Evolutionary conservation across 35 echinoderm and acorn worm genomes (phyloP).

Genomic region (Chiridota heheva): DNA sequence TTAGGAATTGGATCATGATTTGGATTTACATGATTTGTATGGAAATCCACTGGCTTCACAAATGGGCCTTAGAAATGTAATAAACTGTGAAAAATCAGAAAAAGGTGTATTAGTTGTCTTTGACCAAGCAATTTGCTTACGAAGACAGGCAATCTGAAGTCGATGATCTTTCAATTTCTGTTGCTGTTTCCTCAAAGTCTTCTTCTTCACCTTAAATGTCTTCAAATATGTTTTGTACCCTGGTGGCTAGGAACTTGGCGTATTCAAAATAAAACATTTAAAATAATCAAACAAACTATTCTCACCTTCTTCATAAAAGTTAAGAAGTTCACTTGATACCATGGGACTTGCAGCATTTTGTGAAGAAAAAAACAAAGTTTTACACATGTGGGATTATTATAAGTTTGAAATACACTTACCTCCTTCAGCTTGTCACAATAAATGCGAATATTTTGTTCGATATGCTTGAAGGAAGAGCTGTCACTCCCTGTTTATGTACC

Average conservation of each 20-base stretch:
- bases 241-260: neutral
- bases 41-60: conserved; percentile 31
- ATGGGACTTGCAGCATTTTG: neutral
- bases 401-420: neutral
- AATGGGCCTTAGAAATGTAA: conserved; percentile 36
- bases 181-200: neutral
- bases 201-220: conserved; percentile 3
- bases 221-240: neutral
- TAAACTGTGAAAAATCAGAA: conserved; percentile 22
- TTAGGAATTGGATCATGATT: conserved; percentile 12
- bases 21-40: conserved; percentile 22
- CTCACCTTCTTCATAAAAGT: conserved; percentile 22
- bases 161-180: conserved; percentile 37
- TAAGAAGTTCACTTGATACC: conserved; percentile 2
- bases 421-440: neutral
- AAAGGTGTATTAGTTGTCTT: conserved; percentile 10
- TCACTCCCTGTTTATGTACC: neutral
- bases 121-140: conserved; percentile 40
- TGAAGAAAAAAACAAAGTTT: neutral
- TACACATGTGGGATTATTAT: neutral
- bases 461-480: neutral
- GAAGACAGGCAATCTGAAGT: conserved; percentile 41
- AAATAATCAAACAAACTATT: neutral
- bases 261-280: conserved; percentile 10
- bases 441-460: neutral